These are phyloP conservation scores for Zophobas morio DNA, from an alignment of 1,140 invertebrate genomes.

Conservation along the genomic window DNA sequence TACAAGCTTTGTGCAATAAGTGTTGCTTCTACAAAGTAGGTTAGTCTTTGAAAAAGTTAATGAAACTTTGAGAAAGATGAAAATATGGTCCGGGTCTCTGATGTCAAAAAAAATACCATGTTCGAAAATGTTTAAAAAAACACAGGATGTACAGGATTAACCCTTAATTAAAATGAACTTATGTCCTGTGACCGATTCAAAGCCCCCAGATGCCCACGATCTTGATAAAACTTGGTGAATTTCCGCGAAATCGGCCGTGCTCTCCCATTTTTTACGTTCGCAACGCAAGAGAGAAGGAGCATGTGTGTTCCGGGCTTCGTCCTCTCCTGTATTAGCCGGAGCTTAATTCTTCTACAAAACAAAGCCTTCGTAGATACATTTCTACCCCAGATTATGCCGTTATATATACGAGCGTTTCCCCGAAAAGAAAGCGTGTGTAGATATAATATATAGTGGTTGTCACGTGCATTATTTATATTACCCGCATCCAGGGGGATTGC, in stretches of 20 bases:
- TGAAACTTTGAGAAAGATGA: no score
- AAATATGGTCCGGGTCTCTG: no score
- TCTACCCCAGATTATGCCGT: constrained; percentile 60
- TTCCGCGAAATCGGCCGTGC: not conserved
- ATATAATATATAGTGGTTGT: constrained; percentile 64
- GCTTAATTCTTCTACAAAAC: constrained; percentile 61
- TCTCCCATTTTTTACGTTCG: not conserved
- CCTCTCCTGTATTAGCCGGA: constrained; percentile 54
- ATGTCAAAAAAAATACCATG: no score
- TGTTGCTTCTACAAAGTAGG: no score
- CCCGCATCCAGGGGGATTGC: constrained; percentile 59
- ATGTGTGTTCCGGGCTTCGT: not conserved
- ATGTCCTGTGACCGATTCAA: no score
- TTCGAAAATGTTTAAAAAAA: no score
- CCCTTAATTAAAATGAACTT: no score
- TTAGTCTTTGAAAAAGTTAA: no score
- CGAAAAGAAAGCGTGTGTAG: constrained; percentile 57
- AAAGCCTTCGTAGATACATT: constrained; percentile 60
- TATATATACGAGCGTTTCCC: constrained; percentile 57
- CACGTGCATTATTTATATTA: constrained; percentile 64
- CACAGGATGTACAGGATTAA: no score
- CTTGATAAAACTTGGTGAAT: no score
- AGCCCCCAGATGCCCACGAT: no score
- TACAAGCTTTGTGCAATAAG: no score
- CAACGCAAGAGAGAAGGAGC: not conserved